A percentile compares a stretch with the other conserved stretches of the same genome.
These are phyloP conservation scores for Amblyjoppa fuscipennis DNA, from an alignment of 2,888 invertebrate species.

Conservation along the genomic window DNA sequence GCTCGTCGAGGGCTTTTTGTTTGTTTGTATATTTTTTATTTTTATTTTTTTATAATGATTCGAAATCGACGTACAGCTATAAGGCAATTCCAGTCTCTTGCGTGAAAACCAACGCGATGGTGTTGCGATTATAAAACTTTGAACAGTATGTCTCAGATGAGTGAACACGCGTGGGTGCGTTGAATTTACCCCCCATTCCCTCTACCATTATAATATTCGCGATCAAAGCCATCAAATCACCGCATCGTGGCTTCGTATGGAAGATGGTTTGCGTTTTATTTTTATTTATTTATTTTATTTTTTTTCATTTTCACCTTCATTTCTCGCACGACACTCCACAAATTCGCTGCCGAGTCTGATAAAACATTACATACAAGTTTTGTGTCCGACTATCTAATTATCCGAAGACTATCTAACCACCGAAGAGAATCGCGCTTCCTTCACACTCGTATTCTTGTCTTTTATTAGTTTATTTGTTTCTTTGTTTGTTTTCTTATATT, in stretches of 20 bases:
- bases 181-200: conserved; percentile 8
- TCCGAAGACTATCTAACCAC: conserved; percentile 49
- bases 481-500: conserved; percentile 20
- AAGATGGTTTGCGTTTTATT: conserved; percentile 32
- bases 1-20: conserved; percentile 30
- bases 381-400: conserved; percentile 51
- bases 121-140: conserved; percentile 55
- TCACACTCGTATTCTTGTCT: conserved; percentile 20
- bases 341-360: conserved; percentile 27
- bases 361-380: conserved; percentile 48
- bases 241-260: conserved; percentile 45
- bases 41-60: conserved; percentile 16
- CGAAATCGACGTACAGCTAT: conserved; percentile 61
- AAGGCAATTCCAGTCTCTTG: conserved; percentile 66
- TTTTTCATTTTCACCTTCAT: conserved; percentile 16
- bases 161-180: conserved; percentile 58
- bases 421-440: conserved; percentile 43
- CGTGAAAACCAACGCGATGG: conserved; percentile 59
- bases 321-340: conserved; percentile 53
- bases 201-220: conserved; percentile 20
- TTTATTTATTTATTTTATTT: not conserved
- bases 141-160: conserved; percentile 33
- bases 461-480: conserved; percentile 25
- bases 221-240: conserved; percentile 24
- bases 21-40: conserved; percentile 20